phyloP scores from a whole-genome alignment of 1,140 invertebrate genomes.

The Cheumatopsyche charites region DNA sequence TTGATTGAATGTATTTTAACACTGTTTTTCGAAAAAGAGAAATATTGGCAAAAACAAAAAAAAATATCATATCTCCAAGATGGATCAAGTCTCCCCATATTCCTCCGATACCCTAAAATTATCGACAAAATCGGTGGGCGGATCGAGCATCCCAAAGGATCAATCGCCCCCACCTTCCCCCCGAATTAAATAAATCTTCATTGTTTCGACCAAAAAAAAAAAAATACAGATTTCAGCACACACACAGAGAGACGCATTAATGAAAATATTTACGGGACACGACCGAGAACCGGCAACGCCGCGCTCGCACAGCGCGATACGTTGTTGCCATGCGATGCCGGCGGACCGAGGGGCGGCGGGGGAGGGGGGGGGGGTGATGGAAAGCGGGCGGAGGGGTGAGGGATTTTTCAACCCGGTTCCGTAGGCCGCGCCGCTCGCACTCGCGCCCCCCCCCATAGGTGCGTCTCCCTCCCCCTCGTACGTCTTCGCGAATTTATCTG shows the following conservation, averaged over 20 bases:
- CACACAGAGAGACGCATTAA: not conserved
- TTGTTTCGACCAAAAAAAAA: too few species aligned
- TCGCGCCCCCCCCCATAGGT: not conserved
- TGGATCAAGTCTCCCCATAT: too few species aligned
- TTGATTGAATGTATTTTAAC: too few species aligned
- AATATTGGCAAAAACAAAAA: too few species aligned
- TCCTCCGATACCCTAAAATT: too few species aligned
- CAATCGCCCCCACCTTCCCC: too few species aligned
- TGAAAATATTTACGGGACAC: conserved; percentile 16
- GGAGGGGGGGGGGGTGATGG: not conserved
- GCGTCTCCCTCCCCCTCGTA: conserved; percentile 7
- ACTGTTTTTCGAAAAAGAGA: too few species aligned
- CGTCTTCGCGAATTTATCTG: conserved; percentile 43
- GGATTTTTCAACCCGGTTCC: conserved; percentile 19
- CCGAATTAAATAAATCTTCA: too few species aligned
- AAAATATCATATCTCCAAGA: too few species aligned
- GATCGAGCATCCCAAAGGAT: too few species aligned
- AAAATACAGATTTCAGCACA: too few species aligned
- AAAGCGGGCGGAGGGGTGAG: not conserved
- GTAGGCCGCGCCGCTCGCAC: conserved; percentile 16
- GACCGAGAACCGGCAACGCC: conserved; percentile 13
- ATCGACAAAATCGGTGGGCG: too few species aligned
- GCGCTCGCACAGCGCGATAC: not conserved
- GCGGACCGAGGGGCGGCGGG: not conserved
- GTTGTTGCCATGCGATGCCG: conserved; percentile 20